These are phyloP conservation scores for Irena cyanogastra DNA, from an alignment of 2,113 vertebrate genomes.

Conservation along the genomic window DNA sequence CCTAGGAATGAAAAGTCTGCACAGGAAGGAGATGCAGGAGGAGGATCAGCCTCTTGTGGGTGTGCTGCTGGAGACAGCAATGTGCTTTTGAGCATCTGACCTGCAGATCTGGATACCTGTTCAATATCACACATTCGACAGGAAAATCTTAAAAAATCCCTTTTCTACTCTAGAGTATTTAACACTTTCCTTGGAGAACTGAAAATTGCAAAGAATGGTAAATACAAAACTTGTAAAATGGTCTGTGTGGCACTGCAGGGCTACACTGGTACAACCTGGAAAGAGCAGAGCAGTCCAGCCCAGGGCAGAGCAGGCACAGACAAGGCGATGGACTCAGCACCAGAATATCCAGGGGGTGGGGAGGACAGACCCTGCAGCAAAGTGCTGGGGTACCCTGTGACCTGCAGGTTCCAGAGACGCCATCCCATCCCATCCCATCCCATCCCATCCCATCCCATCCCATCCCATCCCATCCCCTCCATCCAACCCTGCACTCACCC, in stretches of 20 bases:
- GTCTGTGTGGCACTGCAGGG: neutral
- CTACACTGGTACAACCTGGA: neutral
- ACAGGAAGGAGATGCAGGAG: neutral
- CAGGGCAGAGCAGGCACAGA: neutral
- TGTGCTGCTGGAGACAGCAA: neutral
- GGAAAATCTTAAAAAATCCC: neutral
- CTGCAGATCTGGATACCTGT: neutral
- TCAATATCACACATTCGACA: neutral
- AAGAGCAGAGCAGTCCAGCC: neutral
- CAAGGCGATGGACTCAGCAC: fast-evolving
- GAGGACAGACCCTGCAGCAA: neutral
- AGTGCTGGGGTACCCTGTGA: neutral
- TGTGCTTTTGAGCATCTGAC: neutral
- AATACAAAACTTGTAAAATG: neutral
- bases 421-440: neutral
- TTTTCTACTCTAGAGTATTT: neutral
- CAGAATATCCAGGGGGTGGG: neutral
- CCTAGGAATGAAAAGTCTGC: neutral
- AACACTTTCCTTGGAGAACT: neutral
- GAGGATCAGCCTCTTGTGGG: neutral
- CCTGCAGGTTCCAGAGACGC: neutral
- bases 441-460: neutral
- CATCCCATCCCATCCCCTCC: neutral
- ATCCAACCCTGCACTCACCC: constrained; percentile 22
- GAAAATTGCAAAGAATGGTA: neutral